Percentiles rank a stretch among this genome's conserved stretches.
Evolutionary conservation across 2,888 invertebrate species (phyloP).

Genomic region (Belgica antarctica): DNA sequence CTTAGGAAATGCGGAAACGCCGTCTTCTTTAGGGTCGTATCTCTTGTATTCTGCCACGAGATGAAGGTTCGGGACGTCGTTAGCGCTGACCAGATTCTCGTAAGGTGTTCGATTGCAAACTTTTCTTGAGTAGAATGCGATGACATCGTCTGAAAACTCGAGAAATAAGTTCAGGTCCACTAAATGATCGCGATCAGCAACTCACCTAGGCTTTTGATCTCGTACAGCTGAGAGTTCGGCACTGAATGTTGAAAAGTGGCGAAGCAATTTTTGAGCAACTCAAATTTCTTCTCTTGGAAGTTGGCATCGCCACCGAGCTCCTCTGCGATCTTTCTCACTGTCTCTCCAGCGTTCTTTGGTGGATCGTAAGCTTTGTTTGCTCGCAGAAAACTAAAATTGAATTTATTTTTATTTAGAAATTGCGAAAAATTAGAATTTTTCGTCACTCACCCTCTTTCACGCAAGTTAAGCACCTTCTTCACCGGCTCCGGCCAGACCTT

Average conservation of each 20-base stretch:
- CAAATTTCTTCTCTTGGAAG: conserved; percentile 60
- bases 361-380: conserved; percentile 73
- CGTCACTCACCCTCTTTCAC: conserved; percentile 19
- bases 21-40: conserved; percentile 81
- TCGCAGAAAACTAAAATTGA: conserved; percentile 68
- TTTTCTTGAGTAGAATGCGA: conserved; percentile 69
- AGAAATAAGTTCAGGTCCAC: background rate
- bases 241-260: conserved; percentile 72
- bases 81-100: conserved; percentile 67
- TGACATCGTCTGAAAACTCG: conserved; percentile 65
- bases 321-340: conserved; percentile 63
- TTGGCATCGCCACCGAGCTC: conserved; percentile 60
- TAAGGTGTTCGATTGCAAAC: conserved; percentile 70
- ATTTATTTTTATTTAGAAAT: conserved; percentile 24
- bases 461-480: background rate
- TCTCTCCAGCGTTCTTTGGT: conserved; percentile 62
- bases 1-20: conserved; percentile 79
- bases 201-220: conserved; percentile 70
- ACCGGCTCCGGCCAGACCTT: conserved; percentile 2
- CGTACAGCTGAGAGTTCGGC: conserved; percentile 78
- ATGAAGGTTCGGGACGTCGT: conserved; percentile 84
- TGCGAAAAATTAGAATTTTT: background rate
- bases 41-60: conserved; percentile 76
- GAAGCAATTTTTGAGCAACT: conserved; percentile 68
- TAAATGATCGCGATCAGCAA: conserved; percentile 38